Evolutionary conservation across 2,888 invertebrate species (phyloP), one percentile per base, ranked within the genome.

Genomic region (Protophormia terraenovae): DNA sequence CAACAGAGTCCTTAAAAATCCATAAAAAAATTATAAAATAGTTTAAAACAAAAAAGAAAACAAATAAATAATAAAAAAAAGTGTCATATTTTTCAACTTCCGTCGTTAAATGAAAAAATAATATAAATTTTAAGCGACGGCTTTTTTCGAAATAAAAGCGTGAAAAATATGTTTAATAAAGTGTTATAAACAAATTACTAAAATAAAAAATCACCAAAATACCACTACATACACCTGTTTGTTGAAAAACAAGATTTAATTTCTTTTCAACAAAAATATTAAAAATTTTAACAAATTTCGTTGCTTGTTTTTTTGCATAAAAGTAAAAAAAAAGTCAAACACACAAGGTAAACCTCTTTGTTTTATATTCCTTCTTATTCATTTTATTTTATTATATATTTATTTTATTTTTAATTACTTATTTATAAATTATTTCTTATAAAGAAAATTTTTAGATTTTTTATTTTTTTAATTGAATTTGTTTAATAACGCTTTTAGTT

Each of bases 331-430:
- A 83, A 38, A 60, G 32, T 41, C 60, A 32, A 45, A 71, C 50
- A 66, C 75, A 82, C 78, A 85, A 85, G 85, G 85, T 85, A 85
- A 85, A 85, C 81, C 75, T 78, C 77, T 85, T 73, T 73, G 58
- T 53, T 60, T 76, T 38, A 22, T 78, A 22, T 22, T 53, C 14
- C 38, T 12, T 50, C 6, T 41, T 73, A 47, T 67, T 35, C 22
- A 73, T 66, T 79, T 32, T 71, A 27, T 53, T 72, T n/a, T n/a
- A n/a, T n/a, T n/a, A n/a, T n/a, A 7, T 47, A 32, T 62, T 41
- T 38, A 71, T 58, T 58, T 60, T 12, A 41, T 14, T n/a, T 45
- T 66, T 60, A 24, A 41, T 14, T 35, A 75, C 10, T 41, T 50
- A 47, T 50, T 22, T 50, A 50, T 50, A 3, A 22, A 50, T 50